Evolutionary conservation across 2,797 vertebrate genomes (phyloP).

Genomic region (Pseudotriccus pelzelni): DNA sequence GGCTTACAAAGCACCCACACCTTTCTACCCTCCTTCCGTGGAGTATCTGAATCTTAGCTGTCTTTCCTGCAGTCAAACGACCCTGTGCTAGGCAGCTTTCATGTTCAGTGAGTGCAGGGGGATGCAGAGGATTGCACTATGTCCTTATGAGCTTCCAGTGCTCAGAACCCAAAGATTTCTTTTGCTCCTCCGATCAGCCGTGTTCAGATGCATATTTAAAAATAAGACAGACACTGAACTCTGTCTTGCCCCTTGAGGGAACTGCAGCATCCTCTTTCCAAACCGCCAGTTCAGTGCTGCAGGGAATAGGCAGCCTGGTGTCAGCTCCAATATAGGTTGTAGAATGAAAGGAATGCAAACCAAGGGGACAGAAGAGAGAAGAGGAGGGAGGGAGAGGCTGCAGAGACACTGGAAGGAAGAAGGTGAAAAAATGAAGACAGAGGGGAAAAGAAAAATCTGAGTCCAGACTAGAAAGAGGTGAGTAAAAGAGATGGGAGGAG

Average conservation of each 20-base stretch:
- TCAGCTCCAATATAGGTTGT: conserved; percentile 5
- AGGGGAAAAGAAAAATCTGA: background rate
- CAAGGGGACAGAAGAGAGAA: background rate
- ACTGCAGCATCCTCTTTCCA: conserved; percentile 33
- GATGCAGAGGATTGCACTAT: background rate
- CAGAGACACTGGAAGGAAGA: background rate
- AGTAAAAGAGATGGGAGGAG: background rate
- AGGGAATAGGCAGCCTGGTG: conserved; percentile 47
- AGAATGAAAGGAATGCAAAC: conserved; percentile 31
- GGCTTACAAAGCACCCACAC: background rate
- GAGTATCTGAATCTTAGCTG: background rate
- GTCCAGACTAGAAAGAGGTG: background rate
- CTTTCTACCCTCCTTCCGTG: background rate
- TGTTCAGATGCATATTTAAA: conserved; percentile 47
- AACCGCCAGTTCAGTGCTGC: background rate
- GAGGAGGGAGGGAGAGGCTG: background rate
- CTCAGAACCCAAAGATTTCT: background rate
- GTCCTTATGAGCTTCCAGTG: background rate
- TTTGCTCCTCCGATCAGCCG: conserved; percentile 32
- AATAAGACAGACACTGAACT: conserved; percentile 44
- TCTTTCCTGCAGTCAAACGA: background rate
- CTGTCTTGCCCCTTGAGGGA: conserved; percentile 23
- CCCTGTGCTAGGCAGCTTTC: background rate
- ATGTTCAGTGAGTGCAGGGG: background rate
- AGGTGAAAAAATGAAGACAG: background rate